Evolutionary conservation across 2,113 vertebrate species (phyloP).

Genomic region (Bos indicus): DNA sequence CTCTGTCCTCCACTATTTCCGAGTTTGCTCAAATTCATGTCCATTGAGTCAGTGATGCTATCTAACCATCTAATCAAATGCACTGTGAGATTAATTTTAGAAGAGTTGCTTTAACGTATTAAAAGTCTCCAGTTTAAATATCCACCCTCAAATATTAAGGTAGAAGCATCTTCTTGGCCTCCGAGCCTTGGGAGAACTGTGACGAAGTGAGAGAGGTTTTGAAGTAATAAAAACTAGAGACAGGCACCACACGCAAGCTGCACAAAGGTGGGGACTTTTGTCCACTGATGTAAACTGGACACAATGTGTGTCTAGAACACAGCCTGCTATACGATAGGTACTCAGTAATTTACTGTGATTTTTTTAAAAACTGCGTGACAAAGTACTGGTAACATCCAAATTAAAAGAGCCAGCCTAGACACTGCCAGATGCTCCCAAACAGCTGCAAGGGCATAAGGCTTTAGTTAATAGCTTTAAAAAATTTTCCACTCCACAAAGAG

Average conservation of each 20-base stretch:
- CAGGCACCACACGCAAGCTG: background rate
- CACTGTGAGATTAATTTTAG: background rate
- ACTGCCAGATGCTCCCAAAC: background rate
- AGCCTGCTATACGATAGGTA: background rate
- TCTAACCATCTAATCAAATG: background rate
- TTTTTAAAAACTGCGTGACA: background rate
- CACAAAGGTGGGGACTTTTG: background rate
- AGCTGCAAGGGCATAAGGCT: background rate
- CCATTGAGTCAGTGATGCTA: background rate
- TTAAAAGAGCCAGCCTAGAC: background rate
- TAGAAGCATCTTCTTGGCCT: background rate
- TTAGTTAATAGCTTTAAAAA: background rate
- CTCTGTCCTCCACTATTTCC: background rate
- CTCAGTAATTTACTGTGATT: background rate
- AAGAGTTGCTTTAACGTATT: accelerated
- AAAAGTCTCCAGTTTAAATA: background rate
- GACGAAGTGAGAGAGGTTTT: background rate
- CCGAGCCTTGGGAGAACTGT: background rate
- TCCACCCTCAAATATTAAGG: background rate
- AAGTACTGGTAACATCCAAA: background rate
- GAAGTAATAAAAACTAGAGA: background rate
- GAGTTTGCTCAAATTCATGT: background rate
- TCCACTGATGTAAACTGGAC: background rate
- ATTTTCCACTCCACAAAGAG: background rate
- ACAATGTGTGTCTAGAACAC: background rate